Evolutionary conservation across 2,797 vertebrate species (phyloP).

Genomic region (Cirrhinus mrigala): DNA sequence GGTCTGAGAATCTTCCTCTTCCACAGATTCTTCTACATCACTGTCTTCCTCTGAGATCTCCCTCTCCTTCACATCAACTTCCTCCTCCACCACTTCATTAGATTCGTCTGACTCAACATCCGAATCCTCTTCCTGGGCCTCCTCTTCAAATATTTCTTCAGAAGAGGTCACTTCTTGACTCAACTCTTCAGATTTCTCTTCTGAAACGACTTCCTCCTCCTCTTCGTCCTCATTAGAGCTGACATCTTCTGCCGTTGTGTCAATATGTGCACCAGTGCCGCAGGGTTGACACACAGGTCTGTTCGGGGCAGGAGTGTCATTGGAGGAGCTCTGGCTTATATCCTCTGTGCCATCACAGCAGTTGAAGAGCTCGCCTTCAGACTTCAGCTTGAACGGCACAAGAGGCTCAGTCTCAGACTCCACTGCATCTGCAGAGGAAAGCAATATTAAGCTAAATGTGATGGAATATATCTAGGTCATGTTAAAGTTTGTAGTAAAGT

Average conservation of each 20-base stretch:
- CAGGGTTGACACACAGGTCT: conserved; percentile 77
- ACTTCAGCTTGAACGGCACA: conserved; percentile 74
- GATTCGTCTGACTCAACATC: conserved; percentile 7
- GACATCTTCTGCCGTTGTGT: conserved; percentile 32
- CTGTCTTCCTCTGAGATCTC: conserved; percentile 41
- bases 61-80: conserved; percentile 3
- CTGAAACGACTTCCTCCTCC: conserved; percentile 54
- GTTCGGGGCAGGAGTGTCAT: conserved; percentile 82
- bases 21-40: conserved; percentile 42
- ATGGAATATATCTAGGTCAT: neutral
- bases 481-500: neutral
- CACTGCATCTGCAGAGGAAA: conserved; percentile 60
- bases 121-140: conserved; percentile 39
- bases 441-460: neutral
- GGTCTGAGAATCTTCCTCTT: conserved; percentile 33
- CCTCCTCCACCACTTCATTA: conserved; percentile 46
- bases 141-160: conserved; percentile 40
- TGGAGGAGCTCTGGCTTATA: conserved; percentile 78
- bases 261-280: conserved; percentile 48
- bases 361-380: conserved; percentile 74
- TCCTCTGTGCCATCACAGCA: conserved; percentile 77
- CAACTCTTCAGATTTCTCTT: conserved; percentile 34
- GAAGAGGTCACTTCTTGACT: conserved; percentile 49
- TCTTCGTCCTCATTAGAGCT: conserved; percentile 53
- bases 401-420: conserved; percentile 72